These are phyloP conservation scores for Drosophila yakuba DNA, from an alignment of 1,140 invertebrate genomes.

Conservation along the genomic window DNA sequence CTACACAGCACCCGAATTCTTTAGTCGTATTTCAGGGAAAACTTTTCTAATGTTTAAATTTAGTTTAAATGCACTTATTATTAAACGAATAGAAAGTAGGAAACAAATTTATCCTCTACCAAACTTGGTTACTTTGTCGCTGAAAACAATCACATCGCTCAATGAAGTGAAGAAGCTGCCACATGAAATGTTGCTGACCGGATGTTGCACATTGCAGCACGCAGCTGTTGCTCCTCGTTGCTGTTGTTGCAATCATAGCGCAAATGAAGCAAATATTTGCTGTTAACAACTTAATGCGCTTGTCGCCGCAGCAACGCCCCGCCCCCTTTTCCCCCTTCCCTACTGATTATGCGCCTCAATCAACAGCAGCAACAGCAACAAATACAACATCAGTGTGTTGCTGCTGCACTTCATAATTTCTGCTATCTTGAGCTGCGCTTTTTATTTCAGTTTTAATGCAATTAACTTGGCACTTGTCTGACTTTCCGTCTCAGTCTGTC, in stretches of 20 bases:
- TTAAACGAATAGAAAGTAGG: too few relatives aligned
- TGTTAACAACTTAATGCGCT: conserved; percentile 83
- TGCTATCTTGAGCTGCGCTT: conserved; percentile 80
- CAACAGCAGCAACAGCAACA: conserved; percentile 63
- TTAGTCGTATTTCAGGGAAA: not conserved
- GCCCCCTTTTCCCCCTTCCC: not conserved
- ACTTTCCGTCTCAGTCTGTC: conserved; percentile 55
- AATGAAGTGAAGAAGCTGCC: conserved; percentile 22
- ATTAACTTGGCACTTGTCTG: conserved; percentile 81
- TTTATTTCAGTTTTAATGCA: conserved; percentile 83
- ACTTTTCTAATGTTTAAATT: too few relatives aligned
- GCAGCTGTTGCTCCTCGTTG: conserved; percentile 41
- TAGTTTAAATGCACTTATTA: too few relatives aligned
- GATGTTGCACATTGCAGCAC: conserved; percentile 54
- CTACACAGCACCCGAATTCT: not conserved
- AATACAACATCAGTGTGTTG: conserved; percentile 39
- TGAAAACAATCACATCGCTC: conserved; percentile 36
- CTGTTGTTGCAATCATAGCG: conserved; percentile 68
- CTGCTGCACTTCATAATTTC: conserved; percentile 78
- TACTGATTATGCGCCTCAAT: conserved; percentile 80
- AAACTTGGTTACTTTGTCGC: conserved; percentile 12
- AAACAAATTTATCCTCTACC: not conserved
- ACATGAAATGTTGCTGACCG: conserved; percentile 63
- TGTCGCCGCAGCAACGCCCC: conserved; percentile 41
- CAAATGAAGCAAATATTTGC: conserved; percentile 83